Conservation (phyloP, 92 coral and sea anemone genomes). For the Umimayanthus kanabou region DNA sequence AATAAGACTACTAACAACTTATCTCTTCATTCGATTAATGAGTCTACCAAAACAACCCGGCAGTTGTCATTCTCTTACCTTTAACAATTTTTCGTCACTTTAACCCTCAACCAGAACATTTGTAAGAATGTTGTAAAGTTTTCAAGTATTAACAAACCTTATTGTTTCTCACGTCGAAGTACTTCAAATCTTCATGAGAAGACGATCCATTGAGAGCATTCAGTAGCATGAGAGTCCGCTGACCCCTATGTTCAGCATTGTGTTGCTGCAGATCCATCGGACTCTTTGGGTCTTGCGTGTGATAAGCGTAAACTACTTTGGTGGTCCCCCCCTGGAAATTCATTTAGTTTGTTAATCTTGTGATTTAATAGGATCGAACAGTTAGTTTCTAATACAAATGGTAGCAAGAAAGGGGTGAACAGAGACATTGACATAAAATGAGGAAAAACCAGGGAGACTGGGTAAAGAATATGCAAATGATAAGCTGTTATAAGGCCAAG, state of each 20-base stretch:
- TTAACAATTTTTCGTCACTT: not conserved
- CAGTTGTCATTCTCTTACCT: not conserved
- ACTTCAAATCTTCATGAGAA: not conserved
- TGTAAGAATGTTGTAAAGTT: not conserved
- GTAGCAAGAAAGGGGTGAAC: no score
- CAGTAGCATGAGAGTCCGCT: slow-evolving; percentile 3
- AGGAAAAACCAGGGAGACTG: no score
- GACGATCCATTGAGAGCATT: not conserved
- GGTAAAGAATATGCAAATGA: no score
- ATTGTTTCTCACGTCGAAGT: slow-evolving; percentile 8
- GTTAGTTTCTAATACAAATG: no score
- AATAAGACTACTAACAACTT: no score
- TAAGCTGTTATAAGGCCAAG: no score
- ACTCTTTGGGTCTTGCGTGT: not conserved
- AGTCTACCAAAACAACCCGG: no score
- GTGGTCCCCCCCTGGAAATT: slow-evolving; percentile 1
- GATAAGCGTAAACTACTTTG: slow-evolving; percentile 17
- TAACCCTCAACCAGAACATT: not conserved
- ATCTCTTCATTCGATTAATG: no score
- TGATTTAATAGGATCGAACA: no score
- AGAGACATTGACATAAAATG: no score
- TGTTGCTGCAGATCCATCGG: slow-evolving; percentile 8
- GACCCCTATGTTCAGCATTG: not conserved
- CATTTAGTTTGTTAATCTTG: no score
- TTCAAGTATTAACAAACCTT: not conserved